These are phyloP conservation scores for Megaceryle torquata DNA, from an alignment of 2,113 vertebrate genomes.

Conservation along the genomic window DNA sequence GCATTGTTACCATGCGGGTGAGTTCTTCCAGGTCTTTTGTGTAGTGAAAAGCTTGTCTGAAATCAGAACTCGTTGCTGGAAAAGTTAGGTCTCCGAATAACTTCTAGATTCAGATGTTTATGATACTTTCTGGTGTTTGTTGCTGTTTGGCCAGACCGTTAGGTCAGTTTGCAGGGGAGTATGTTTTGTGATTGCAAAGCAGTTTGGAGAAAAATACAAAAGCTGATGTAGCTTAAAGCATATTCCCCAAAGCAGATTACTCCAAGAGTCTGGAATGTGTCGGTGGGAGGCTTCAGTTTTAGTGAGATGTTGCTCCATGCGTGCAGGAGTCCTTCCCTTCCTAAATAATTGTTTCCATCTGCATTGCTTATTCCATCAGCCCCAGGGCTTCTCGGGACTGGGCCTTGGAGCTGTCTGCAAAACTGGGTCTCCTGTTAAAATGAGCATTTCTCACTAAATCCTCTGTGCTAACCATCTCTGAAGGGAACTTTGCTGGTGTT, in stretches of 20 bases:
- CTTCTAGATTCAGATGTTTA: neutral
- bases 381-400: neutral
- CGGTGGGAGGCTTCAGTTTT: constrained; percentile 47
- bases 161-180: constrained; percentile 2
- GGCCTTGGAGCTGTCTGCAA: neutral
- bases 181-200: neutral
- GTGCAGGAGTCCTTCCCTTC: constrained; percentile 37
- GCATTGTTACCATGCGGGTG: neutral
- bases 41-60: neutral
- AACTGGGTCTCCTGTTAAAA: neutral
- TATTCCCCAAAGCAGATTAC: constrained; percentile 56
- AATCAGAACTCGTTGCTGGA: neutral
- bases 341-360: constrained; percentile 65
- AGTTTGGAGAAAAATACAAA: constrained; percentile 13
- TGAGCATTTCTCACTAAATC: neutral
- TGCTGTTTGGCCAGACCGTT: neutral
- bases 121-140: neutral
- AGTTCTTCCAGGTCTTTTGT: neutral
- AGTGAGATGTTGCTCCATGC: constrained; percentile 14
- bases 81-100: neutral
- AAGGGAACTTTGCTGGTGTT: neutral
- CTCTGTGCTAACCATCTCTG: neutral
- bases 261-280: constrained; percentile 55
- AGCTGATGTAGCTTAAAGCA: constrained; percentile 20
- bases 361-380: neutral